These are phyloP conservation scores for Cacajao melanocephalus DNA, from an alignment of 2,797 vertebrate species.

Conservation along the genomic window DNA sequence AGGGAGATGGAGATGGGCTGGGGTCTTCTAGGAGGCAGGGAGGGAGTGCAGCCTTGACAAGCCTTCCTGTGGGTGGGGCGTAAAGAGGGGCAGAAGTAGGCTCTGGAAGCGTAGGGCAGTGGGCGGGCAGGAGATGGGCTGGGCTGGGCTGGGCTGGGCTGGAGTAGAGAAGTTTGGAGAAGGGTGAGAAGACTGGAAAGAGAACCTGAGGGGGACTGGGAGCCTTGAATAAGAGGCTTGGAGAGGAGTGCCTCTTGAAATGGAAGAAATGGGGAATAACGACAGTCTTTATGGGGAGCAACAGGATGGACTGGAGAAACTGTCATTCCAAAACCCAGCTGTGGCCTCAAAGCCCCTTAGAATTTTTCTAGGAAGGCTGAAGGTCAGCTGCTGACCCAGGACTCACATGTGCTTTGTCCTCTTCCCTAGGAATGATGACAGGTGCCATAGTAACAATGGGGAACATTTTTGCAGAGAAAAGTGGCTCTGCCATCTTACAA, in stretches of 20 bases:
- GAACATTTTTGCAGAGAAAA: slow-evolving; percentile 66
- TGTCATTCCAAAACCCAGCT: background rate
- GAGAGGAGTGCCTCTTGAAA: background rate
- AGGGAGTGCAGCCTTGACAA: background rate
- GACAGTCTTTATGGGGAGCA: fast-evolving
- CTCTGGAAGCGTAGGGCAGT: background rate
- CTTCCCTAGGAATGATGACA: background rate
- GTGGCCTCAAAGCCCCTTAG: background rate
- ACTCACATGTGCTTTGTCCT: background rate
- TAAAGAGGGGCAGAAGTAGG: background rate
- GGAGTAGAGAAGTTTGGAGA: background rate
- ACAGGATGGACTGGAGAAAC: background rate
- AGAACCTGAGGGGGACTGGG: too few relatives aligned
- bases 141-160: background rate
- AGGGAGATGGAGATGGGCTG: background rate
- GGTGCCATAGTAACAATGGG: background rate
- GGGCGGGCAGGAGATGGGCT: background rate
- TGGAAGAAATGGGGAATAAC: background rate
- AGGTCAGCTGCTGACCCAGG: background rate
- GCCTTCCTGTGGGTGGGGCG: background rate
- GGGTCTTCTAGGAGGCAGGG: background rate
- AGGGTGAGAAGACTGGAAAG: background rate
- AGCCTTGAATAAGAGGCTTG: background rate
- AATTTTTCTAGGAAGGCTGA: background rate
- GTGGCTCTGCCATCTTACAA: slow-evolving; percentile 63